These are phyloP conservation scores for Noctua pronuba DNA, from an alignment of 2,888 invertebrate genomes.

Conservation along the genomic window DNA sequence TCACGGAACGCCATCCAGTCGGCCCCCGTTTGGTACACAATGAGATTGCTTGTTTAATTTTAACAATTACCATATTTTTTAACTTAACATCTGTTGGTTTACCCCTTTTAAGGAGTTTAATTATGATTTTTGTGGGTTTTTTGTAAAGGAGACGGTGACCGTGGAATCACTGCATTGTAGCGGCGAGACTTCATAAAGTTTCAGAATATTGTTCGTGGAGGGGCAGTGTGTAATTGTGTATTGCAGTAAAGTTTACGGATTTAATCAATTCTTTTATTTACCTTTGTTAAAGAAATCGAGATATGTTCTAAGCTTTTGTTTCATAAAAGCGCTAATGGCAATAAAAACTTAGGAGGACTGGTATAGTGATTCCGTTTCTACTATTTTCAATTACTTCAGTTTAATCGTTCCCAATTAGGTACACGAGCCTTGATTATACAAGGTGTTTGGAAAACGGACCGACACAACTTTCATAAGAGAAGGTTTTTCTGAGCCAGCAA, in stretches of 20 bases:
- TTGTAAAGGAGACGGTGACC: slow-evolving; percentile 35
- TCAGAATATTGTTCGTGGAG: not conserved
- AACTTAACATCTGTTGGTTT: slow-evolving; percentile 79
- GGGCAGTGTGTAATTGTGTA: not conserved
- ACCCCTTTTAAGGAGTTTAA: slow-evolving; percentile 78
- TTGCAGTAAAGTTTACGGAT: not conserved
- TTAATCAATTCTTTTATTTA: slow-evolving; percentile 1
- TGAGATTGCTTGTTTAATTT: slow-evolving; percentile 85
- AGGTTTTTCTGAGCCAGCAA: not conserved
- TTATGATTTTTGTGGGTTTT: slow-evolving; percentile 70
- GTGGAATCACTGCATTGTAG: slow-evolving; percentile 35
- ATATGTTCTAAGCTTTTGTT: not conserved
- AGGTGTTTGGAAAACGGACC: not conserved
- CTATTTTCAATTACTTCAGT: not conserved
- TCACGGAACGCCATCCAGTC: slow-evolving; percentile 77
- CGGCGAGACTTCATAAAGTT: slow-evolving; percentile 35
- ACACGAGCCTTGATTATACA: not conserved
- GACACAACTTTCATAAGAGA: not conserved
- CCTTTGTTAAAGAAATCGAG: not conserved
- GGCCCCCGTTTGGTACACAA: slow-evolving; percentile 80
- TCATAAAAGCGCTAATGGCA: not conserved
- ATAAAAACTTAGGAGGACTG: not conserved
- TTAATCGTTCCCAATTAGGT: not conserved
- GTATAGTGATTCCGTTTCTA: not conserved
- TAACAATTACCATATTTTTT: slow-evolving; percentile 84